Evolutionary conservation across 2,797 vertebrate species (phyloP), one percentile per base, ranked within the genome.

Genomic region (Crotalus adamanteus): DNA sequence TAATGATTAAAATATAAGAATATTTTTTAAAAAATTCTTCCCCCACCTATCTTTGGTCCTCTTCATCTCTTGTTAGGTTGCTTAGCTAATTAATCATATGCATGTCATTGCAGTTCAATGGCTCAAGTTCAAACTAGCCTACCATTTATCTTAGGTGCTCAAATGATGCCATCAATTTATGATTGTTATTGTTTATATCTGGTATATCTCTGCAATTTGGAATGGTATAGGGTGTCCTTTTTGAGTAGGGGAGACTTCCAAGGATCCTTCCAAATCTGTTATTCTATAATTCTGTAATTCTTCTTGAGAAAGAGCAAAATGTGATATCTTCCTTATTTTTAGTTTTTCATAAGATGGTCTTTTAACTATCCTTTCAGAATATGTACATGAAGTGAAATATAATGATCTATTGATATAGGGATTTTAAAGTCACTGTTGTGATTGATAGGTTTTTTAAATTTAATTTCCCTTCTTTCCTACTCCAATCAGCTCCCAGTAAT

Each of bases 1-100:
- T 90, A 56, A 93, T 94, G 92, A 90, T 93, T 92, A 73, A 73
- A 73, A 73, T 31, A 42, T 78, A 78, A 47, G 8, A 83, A 42
- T 25, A 83, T 9, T 47, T 37, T 53, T 73, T 5, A 6, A 25
- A 83, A 83, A 25, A 47, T 12, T 3, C 9, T 83, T 47, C 73
- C 20, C 20, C 20, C 47, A 53, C 6, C 5, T 16, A 88, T n/a
- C 47, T 37, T 56, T n/a, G 16, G 55, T 12, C 6, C 12, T 83
- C 3, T 16, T 7, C n/a, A 69, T 13, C 42, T 86, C 11, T 57
- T 57, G 18, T 59, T 20, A n/a, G 73, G 26, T 55, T 31, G 1
- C 16, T 56, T 37, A 86, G 42, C 4, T 18, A 47, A 57, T 14
- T 92, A 47, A 83, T 47, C 8, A 47, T 22, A 83, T 47, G 16